These are phyloP conservation scores for Spodoptera exigua DNA, from an alignment of 2,888 invertebrate genomes.

Conservation along the genomic window DNA sequence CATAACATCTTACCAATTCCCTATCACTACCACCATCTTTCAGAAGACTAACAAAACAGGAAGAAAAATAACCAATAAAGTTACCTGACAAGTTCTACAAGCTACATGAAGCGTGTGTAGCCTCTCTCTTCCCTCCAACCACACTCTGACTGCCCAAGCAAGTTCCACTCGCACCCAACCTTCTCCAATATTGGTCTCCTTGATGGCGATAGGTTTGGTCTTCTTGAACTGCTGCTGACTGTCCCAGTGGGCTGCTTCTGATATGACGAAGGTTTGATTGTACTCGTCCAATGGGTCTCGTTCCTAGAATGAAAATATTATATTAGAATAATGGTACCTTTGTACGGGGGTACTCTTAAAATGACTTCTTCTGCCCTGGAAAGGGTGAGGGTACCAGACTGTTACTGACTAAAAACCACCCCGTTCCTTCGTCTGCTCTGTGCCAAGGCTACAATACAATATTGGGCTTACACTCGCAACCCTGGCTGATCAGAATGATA, in stretches of 20 bases:
- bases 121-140: slow-evolving; percentile 92
- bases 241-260: slow-evolving; percentile 94
- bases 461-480: too few relatives aligned
- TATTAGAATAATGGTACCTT: too few relatives aligned
- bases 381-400: too few relatives aligned
- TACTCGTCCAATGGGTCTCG: slow-evolving; percentile 90
- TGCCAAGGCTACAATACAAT: too few relatives aligned
- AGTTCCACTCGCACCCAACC: slow-evolving; percentile 95
- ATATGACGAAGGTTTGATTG: slow-evolving; percentile 93
- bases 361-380: too few relatives aligned
- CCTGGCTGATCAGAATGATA: too few relatives aligned
- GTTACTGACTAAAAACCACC: too few relatives aligned
- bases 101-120: slow-evolving; percentile 93
- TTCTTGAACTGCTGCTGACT: slow-evolving; percentile 92
- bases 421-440: too few relatives aligned
- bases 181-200: slow-evolving; percentile 92
- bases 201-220: slow-evolving; percentile 94
- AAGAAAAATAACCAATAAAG: background rate
- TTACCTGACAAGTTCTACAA: slow-evolving; percentile 93
- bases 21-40: too few relatives aligned
- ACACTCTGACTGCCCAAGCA: slow-evolving; percentile 92
- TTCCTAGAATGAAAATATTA: slow-evolving; percentile 72
- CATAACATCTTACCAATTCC: too few relatives aligned
- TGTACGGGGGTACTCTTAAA: too few relatives aligned
- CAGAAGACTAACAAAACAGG: background rate